phyloP scores from a whole-genome alignment of 2,888 invertebrate species.

The Leptopterna dolabrata region DNA sequence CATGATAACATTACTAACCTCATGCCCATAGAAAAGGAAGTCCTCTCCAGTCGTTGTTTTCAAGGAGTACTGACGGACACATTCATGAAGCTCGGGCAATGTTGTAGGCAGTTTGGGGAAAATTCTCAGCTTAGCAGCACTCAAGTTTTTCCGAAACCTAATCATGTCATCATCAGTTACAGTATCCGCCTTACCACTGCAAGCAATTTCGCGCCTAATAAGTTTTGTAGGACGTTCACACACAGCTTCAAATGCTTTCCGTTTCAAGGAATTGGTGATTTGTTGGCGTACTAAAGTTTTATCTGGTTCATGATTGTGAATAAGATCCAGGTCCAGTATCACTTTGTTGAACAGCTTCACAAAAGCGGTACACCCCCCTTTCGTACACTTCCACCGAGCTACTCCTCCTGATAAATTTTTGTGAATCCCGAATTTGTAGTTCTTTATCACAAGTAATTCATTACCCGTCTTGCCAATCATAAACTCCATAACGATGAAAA shows the following conservation, averaged over 20 bases:
- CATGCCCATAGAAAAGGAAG: background rate
- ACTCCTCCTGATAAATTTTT: too few relatives aligned
- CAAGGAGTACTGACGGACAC: background rate
- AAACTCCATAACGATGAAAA: background rate
- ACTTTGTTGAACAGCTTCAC: too few relatives aligned
- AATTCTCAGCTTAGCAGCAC: too few relatives aligned
- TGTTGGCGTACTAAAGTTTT: background rate
- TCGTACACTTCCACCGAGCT: background rate
- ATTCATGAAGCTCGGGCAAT: too few relatives aligned
- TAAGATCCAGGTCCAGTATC: background rate
- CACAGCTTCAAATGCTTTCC: background rate
- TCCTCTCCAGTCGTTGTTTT: background rate
- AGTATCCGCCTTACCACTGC: background rate
- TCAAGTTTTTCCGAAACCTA: background rate
- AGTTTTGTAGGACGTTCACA: background rate
- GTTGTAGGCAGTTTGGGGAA: too few relatives aligned
- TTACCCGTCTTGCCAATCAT: background rate
- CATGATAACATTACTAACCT: too few relatives aligned
- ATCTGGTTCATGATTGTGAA: background rate
- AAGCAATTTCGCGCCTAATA: background rate
- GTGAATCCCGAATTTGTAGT: too few relatives aligned
- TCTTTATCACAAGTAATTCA: too few relatives aligned
- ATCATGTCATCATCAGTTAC: background rate
- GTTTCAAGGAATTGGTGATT: too few relatives aligned
- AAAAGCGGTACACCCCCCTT: background rate